Conservation (phyloP, 2,797 vertebrate species). For the Microhierax caerulescens region DNA sequence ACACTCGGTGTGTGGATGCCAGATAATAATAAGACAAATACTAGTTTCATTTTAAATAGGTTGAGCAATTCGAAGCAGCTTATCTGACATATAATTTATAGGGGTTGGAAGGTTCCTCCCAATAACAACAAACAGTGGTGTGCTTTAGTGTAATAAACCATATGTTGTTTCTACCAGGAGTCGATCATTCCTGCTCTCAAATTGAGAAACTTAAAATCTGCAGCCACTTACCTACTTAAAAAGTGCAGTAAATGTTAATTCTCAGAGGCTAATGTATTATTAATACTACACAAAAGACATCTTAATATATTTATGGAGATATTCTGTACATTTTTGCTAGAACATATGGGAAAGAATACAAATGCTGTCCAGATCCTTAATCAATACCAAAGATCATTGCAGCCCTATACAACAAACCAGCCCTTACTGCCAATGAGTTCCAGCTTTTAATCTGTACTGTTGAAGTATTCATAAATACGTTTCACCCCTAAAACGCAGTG, state of each 20-base stretch:
- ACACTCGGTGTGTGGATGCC: neutral
- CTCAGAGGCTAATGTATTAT: neutral
- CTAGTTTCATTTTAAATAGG: neutral
- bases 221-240: neutral
- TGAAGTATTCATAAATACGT: slow-evolving; percentile 55
- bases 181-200: neutral
- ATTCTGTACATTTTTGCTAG: neutral
- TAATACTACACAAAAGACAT: neutral
- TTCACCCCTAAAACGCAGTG: neutral
- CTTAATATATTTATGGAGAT: neutral
- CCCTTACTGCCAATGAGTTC: neutral
- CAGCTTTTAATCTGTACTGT: neutral
- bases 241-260: neutral
- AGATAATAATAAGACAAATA: neutral
- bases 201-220: neutral
- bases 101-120: neutral
- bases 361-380: neutral
- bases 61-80: neutral
- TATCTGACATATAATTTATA: neutral
- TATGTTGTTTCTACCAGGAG: neutral
- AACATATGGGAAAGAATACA: neutral
- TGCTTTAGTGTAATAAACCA: neutral
- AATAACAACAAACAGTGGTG: neutral
- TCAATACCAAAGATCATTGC: neutral
- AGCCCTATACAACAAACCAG: neutral